Conservation (phyloP, 2,113 vertebrate genomes). For the Saccopteryx leptura region DNA sequence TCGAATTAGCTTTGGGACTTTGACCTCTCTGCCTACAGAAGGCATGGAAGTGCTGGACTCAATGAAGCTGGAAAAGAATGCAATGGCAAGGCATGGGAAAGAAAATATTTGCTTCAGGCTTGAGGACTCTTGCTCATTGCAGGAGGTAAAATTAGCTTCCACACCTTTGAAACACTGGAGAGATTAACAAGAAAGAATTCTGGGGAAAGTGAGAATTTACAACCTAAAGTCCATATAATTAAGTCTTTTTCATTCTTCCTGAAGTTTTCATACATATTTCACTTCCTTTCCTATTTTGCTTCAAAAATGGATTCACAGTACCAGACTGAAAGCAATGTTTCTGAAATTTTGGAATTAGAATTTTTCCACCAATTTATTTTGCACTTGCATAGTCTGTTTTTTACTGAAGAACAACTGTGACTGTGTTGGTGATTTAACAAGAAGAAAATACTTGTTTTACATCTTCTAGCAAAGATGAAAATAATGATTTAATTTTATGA, state of each 20-base stretch:
- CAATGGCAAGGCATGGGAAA: not conserved
- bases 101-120: not conserved
- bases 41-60: too few relatives aligned
- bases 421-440: not conserved
- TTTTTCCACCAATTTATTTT: not conserved
- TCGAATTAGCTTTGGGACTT: not conserved
- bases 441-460: not conserved
- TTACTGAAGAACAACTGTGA: not conserved
- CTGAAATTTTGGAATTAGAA: not conserved
- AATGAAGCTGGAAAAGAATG: not conserved
- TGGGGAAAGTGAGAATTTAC: not conserved
- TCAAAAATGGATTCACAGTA: not conserved
- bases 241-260: not conserved
- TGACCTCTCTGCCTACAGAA: not conserved
- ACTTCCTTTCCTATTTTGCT: conserved; percentile 30
- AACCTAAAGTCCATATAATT: not conserved
- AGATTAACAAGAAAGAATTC: not conserved
- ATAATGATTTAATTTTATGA: conserved; percentile 5
- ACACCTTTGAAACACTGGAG: not conserved
- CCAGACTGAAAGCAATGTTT: not conserved
- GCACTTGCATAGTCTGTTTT: not conserved
- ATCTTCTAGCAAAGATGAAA: conserved; percentile 35
- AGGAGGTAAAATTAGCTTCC: not conserved
- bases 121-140: not conserved
- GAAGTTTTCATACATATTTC: not conserved